Evolutionary conservation across 2,888 invertebrate species (phyloP), one percentile per base, ranked within the genome.

Genomic region (Dynastes hyllus): DNA sequence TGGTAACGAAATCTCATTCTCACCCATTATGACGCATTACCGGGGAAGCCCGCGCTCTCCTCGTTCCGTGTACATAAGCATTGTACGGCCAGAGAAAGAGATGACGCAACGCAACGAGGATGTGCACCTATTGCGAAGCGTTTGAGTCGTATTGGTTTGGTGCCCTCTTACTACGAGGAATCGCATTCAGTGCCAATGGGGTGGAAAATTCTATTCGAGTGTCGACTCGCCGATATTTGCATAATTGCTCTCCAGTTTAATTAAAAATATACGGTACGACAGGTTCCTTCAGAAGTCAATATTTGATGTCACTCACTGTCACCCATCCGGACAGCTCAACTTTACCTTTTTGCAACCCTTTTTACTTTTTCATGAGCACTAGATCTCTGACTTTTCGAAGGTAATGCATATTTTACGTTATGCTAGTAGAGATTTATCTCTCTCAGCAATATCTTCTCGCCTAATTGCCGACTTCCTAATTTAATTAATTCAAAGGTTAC

Each of bases 261-360:
- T 88, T 88, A 88, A 88, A 88, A 88, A 88, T 87, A 87, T 87
- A 87, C 85, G 85, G 85, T 87, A 85, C 86, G 86, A 84, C 85
- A 85, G 84, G 85, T 86, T 83, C 86, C 84, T 84, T 84, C 81
- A 78, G 80, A 81, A 83, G 84, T 85, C 86, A 85, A 85, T 85
- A 84, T 85, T 85, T 85, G 85, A 85, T 84, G 83, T 80, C 81
- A 80, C 78, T 79, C 82, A 81, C 80, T 82, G 84, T 84, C 83
- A 83, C 83, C 80, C 76, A 79, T 80, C 80, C 80, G 80, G 83
- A 81, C 82, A 82, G 80, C 80, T 53, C n/a, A 69, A 69, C 69
- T 51, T 50, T 77, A 78, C 80, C 66, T 80, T 73, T 77, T 73
- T 71, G 67, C 79, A 76, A 80, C 79, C 81, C 82, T 80, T 81